Base-by-base conservation (phyloP, 2,113 vertebrate genomes). In the Chauna torquata region DNA sequence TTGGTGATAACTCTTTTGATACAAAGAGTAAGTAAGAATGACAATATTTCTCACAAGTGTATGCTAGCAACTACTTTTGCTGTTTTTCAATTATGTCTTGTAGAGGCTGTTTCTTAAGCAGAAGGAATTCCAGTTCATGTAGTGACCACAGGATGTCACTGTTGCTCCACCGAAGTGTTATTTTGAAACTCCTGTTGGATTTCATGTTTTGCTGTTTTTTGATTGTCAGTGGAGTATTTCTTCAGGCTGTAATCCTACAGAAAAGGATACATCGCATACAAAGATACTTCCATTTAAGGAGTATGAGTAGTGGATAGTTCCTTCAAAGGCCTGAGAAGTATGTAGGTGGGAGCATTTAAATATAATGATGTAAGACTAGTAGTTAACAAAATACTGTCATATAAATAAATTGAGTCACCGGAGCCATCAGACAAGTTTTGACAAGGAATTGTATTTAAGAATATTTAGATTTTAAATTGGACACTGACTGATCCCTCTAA, bases 111-210 rank as follows among this genome's bases (percentile, higher is more conserved):
- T 79, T 25, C 18, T 1, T 2, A 3, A 34, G n/a, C 45, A 23
- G 70, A 57, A 22, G 81, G 6, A 85, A 16, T 24, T 64, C 15
- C 5, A 15, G 6, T 28, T 40, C 85, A 1, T 4, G 5, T 8
- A 3, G 0, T 4, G 74, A 32, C 96, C 97, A 25, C 90, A 3
- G 40, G 93, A 71, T 97, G 97, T 95, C 97, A 55, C 65, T 94
- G 54, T 74, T 91, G 47, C 86, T n/a, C 69, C 92, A 94, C 71
- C 5, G 3, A 70, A 23, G 2, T 2, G 0, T 2, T 4, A 0
- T 8, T 79, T 19, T 20, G 15, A 3, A 0, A 1, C 16, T 6
- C 6, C 45, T 1, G 5, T 18, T 25, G 34, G 3, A 1, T 42
- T 83, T 86, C 8, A 1, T 30, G 0, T 27, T 16, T n/a, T 22